Evolutionary conservation across 2,888 invertebrate genomes (phyloP).

Genomic region (Cerastis rubricosa): DNA sequence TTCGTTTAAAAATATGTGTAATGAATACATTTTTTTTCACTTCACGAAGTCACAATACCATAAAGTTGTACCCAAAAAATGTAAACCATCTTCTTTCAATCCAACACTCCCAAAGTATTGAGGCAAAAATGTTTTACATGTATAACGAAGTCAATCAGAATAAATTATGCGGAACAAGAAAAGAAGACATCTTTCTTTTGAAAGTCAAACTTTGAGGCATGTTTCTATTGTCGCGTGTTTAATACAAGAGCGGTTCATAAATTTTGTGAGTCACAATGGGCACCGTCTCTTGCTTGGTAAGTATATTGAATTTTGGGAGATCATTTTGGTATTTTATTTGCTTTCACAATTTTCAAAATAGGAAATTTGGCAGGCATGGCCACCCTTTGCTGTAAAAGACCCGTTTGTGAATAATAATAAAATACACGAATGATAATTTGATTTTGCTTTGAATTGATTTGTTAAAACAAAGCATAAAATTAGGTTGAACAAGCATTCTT

Average conservation of each 20-base stretch:
- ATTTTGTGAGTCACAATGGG: slow-evolving; percentile 23
- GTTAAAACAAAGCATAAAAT: not conserved
- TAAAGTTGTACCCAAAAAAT: not conserved
- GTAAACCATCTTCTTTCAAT: not conserved
- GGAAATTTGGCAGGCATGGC: too few relatives aligned
- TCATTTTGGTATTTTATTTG: not conserved
- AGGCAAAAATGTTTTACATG: slow-evolving; percentile 33
- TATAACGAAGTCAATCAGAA: slow-evolving; percentile 42
- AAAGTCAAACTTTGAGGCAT: slow-evolving; percentile 21
- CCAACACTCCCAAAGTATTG: not conserved
- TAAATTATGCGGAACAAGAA: slow-evolving; percentile 36
- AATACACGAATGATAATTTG: too few relatives aligned
- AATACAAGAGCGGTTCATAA: slow-evolving; percentile 27
- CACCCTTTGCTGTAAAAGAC: too few relatives aligned
- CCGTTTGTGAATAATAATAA: too few relatives aligned
- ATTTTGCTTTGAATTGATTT: not conserved
- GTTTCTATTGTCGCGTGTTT: slow-evolving; percentile 25
- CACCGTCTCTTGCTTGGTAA: not conserved
- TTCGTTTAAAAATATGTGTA: too few relatives aligned
- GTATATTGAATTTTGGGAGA: slow-evolving; percentile 1
- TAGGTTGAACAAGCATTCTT: too few relatives aligned
- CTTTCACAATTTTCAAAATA: not conserved
- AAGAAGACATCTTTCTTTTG: slow-evolving; percentile 2
- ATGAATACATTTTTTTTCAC: too few relatives aligned
- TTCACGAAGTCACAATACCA: not conserved